Evolutionary conservation across 2,113 vertebrate species (phyloP).

Genomic region (Pristiophorus japonicus): DNA sequence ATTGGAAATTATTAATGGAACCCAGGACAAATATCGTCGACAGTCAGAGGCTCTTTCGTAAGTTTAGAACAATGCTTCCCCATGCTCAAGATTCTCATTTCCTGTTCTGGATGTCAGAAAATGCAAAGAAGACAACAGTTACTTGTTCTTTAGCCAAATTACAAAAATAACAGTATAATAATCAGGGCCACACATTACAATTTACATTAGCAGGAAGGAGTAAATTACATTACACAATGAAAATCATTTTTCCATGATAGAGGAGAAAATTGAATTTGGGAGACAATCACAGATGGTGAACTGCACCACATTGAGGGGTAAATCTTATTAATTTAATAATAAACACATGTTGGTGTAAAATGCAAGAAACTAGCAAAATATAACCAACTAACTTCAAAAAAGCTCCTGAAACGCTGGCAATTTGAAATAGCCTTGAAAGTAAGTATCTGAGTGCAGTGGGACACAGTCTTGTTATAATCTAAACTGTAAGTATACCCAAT

Average conservation of each 20-base stretch:
- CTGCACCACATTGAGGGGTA: no score
- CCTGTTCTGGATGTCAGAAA: constrained; percentile 37
- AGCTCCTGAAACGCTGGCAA: neutral
- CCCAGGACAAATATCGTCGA: constrained; percentile 39
- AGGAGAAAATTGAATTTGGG: neutral
- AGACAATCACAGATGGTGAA: neutral
- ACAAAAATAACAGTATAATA: neutral
- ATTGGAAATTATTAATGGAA: constrained; percentile 44
- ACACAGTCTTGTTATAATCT: neutral
- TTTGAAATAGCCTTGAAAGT: neutral
- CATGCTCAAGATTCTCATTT: constrained; percentile 46
- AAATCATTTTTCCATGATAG: neutral
- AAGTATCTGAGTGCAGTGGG: neutral
- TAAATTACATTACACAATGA: constrained; percentile 17
- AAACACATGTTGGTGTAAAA: neutral
- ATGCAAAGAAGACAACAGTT: neutral
- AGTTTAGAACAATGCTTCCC: constrained; percentile 44
- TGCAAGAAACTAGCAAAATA: neutral
- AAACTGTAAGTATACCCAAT: no score
- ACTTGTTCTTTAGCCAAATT: neutral
- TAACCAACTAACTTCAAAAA: neutral
- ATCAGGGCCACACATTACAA: constrained; percentile 22
- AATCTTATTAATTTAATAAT: neutral
- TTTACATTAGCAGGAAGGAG: constrained; percentile 44
- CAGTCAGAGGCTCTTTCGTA: constrained; percentile 41